Percentiles rank a stretch among this genome's conserved stretches.
Conservation (phyloP, 2,113 vertebrate genomes). For the Mobula birostris region DNA sequence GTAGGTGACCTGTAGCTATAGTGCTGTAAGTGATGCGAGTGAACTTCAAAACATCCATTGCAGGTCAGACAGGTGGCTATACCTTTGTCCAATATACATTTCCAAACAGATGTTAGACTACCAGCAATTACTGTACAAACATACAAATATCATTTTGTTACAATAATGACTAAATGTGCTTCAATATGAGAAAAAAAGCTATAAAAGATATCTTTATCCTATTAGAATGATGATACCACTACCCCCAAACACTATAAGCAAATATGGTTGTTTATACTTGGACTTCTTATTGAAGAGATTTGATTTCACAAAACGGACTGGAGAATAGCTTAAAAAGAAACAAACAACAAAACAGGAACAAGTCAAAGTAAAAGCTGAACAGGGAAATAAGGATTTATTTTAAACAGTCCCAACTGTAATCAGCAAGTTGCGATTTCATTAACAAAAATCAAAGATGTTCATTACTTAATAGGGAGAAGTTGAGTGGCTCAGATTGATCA, state of each 20-base stretch:
- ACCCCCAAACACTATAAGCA: too few species aligned
- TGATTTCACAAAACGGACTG: background rate
- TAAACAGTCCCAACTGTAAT: background rate
- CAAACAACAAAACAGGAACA: background rate
- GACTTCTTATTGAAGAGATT: background rate
- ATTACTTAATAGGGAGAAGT: background rate
- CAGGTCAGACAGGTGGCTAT: constrained; percentile 1
- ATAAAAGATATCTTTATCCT: background rate
- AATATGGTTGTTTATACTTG: background rate
- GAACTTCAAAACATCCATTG: constrained; percentile 31
- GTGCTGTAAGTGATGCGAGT: constrained; percentile 30
- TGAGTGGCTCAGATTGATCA: background rate
- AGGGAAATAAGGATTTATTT: background rate
- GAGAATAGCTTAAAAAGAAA: background rate
- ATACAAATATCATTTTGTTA: constrained; percentile 25
- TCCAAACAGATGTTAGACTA: constrained; percentile 26
- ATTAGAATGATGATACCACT: background rate
- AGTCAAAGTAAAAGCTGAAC: background rate
- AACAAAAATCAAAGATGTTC: too few species aligned
- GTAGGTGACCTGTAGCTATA: constrained; percentile 33
- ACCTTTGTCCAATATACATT: background rate
- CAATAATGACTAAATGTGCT: constrained; percentile 17
- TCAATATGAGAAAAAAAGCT: background rate
- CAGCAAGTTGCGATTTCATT: background rate
- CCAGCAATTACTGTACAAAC: constrained; percentile 31